Evolutionary conservation across 2,797 vertebrate genomes (phyloP).

Genomic region (Fundulus diaphanus): DNA sequence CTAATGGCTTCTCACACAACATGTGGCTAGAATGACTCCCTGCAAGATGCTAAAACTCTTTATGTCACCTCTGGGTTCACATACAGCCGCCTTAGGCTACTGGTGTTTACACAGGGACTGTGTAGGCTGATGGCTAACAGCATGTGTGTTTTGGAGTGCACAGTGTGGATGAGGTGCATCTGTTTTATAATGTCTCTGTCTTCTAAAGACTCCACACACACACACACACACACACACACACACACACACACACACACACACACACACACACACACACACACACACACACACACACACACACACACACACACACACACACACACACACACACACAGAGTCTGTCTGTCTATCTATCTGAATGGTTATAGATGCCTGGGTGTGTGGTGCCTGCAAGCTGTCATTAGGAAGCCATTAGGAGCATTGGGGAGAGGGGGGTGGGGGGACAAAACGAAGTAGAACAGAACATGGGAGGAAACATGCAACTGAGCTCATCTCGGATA

Average conservation of each 20-base stretch:
- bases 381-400: conserved; percentile 79
- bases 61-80: conserved; percentile 63
- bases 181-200: conserved; percentile 64
- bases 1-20: conserved; percentile 60
- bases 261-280: conserved; percentile 4
- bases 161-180: conserved; percentile 58
- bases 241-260: conserved; percentile 7
- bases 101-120: conserved; percentile 53
- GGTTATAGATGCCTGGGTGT: conserved; percentile 76
- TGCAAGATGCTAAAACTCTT: conserved; percentile 52
- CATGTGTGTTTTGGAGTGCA: conserved; percentile 43
- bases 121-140: conserved; percentile 51
- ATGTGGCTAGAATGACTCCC: conserved; percentile 48
- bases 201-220: conserved; percentile 49
- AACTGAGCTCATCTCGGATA: conserved; percentile 61
- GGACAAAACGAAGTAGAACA: conserved; percentile 62
- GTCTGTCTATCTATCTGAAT: conserved; percentile 66
- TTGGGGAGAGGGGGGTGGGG: conserved; percentile 65
- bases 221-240: conserved; percentile 24
- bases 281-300: conserved; percentile 14
- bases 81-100: conserved; percentile 46
- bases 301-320: conserved; percentile 16
- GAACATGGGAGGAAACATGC: conserved; percentile 67
- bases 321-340: conserved; percentile 15
- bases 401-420: conserved; percentile 80